Percentiles rank a stretch among this genome's conserved stretches.
These are phyloP conservation scores for Meloidogyne exigua DNA, from an alignment of 1,140 invertebrate genomes.

Conservation along the genomic window DNA sequence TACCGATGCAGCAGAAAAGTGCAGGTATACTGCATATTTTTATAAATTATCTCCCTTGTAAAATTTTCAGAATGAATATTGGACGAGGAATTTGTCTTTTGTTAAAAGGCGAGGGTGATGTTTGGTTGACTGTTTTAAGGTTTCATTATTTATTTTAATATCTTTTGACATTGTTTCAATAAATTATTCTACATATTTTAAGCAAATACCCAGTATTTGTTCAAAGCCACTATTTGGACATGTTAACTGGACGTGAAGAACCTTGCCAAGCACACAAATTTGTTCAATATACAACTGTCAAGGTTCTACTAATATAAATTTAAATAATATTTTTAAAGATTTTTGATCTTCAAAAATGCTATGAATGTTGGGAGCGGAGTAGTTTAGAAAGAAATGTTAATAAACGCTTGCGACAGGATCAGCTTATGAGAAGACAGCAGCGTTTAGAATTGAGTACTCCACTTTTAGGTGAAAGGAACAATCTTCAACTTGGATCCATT, in stretches of 20 bases:
- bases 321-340: conserved; percentile 16
- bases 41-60: neutral
- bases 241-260: conserved; percentile 33
- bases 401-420: conserved; percentile 4
- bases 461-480: neutral
- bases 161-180: neutral
- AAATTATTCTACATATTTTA: conserved; percentile 3
- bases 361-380: conserved; percentile 22
- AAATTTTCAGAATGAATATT: conserved; percentile 31
- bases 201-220: conserved; percentile 34
- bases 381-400: conserved; percentile 21
- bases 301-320: conserved; percentile 16
- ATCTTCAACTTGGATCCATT: neutral
- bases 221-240: conserved; percentile 44
- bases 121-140: conserved; percentile 37
- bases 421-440: neutral
- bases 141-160: neutral
- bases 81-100: conserved; percentile 36
- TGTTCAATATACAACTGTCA: conserved; percentile 38
- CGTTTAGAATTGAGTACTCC: neutral
- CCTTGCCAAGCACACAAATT: conserved; percentile 41
- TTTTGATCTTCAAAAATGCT: conserved; percentile 41
- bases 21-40: conserved; percentile 5
- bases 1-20: conserved; percentile 15
- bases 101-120: conserved; percentile 46